Base-by-base conservation (phyloP, 2,797 vertebrate genomes). In the Crocodylus rhombifer region DNA sequence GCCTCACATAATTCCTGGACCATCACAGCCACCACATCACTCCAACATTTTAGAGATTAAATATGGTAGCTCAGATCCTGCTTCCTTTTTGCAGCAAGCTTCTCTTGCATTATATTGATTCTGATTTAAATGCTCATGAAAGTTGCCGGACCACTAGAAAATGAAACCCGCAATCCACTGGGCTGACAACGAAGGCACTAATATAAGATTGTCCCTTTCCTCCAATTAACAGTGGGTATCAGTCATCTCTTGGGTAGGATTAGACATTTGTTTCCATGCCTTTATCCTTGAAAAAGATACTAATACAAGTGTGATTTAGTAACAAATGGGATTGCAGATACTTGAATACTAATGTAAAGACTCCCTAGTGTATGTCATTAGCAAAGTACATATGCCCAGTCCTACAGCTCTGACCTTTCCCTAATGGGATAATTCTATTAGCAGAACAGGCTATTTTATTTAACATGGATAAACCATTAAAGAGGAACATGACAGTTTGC, bases 401-500 rank as follows among this genome's bases (percentile, higher is more conserved):
- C 18, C 18, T 30, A 33, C 33, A 18, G 65, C 65, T 71, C 36
- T 36, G 21, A 42, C 13, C 69, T 36, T 7, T 25, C 18, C 13
- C 14, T 42, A 42, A 7, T 23, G n/a, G n/a, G 64, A 33, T 67
- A 67, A 67, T 18, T 67, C n/a, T 30, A 18, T 12, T 67, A 20
- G 60, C 23, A 61, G 69, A 13, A 71, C 10, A 51, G 42, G 33
- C 5, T 15, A 6, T 36, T 23, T 42, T 42, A 25, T 25, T 36
- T 71, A 7, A 33, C 21, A 42, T 51, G 42, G 42, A 51, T 51
- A 51, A 71, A 36, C 21, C 36, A 71, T 14, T 4, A 21, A 90
- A 73, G 18, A 17, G 51, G 61, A 51, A 36, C 51, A 42, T 15
- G 74, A 25, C 3, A 8, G 20, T 0, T 1, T 2, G 4, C 14